Conservation (phyloP, 2,797 vertebrate species). For the Jordanella pulchra region DNA sequence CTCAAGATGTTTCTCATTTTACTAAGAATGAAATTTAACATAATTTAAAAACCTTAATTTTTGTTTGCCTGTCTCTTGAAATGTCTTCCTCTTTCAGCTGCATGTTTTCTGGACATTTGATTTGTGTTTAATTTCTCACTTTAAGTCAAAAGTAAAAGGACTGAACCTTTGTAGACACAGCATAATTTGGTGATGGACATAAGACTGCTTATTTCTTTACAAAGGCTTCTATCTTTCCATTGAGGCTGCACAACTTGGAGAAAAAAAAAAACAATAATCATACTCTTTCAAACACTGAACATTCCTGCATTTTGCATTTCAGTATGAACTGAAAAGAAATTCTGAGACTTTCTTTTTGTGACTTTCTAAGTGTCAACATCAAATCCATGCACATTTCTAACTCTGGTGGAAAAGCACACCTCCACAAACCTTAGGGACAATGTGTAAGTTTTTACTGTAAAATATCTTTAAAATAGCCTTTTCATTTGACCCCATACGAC, state of each 20-base stretch:
- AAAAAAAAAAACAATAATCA: not conserved
- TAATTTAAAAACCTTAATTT: not conserved
- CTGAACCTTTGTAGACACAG: not conserved
- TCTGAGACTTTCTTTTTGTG: no score
- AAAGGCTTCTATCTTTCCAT: not conserved
- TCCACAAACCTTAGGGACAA: no score
- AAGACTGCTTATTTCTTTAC: not conserved
- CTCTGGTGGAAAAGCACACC: no score
- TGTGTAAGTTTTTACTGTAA: no score
- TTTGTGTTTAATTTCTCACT: not conserved
- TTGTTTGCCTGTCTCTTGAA: not conserved
- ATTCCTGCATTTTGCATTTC: no score
- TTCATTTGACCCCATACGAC: no score
- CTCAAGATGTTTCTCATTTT: not conserved
- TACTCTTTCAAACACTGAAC: no score
- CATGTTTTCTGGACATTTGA: not conserved
- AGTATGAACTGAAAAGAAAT: no score
- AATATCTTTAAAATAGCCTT: no score
- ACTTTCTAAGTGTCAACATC: no score
- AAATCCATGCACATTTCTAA: no score
- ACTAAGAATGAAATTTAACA: no score
- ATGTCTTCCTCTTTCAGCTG: not conserved
- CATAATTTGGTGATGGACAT: not conserved
- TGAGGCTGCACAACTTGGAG: not conserved
- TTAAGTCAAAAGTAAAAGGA: not conserved